Base-by-base conservation (phyloP, 2,113 vertebrate species). In the Xenopus borealis region DNA sequence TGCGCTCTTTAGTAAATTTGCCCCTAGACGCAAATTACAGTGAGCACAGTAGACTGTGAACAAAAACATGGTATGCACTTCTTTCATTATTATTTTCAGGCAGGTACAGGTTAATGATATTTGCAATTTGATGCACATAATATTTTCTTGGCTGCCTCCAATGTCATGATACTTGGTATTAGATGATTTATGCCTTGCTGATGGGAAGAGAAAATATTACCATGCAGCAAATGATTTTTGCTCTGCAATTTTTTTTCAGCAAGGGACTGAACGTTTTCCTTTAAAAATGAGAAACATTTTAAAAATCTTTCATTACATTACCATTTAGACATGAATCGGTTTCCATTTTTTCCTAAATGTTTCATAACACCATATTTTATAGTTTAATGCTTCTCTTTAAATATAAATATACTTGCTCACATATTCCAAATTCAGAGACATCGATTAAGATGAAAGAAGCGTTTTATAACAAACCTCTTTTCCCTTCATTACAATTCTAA, bases 401-500 rank as follows among this genome's bases (percentile, higher is more conserved):
- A 50, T 12, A 12, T 46, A 50, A 40, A 62, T 27, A 23, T 45
- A 19, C 61, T 44, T 40, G 33, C 33, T 40, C 33, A 40, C 33
- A 40, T 2, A 40, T 40, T 40, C 20, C 46, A 23, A 71, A 62
- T 74, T 12, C 16, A 30, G 12, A 64, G 65, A 16, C 13, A 30
- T 45, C 13, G 40, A 46, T 61, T 50, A 46, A 50, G 40, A 33
- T 27, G 44, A 33, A 17, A 27, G 23, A 27, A 33, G 10, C 19
- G 65, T 62, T 52, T 13, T 12, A 57, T 40, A 45, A 69, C 46
- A 52, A 52, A 75, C 44, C 18, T 19, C 52, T 75, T 19, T 40
- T n/a, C 16, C 55, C 67, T 67, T 68, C n/a, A 68, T 62, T 62
- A 46, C 46, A 50, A 13, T 68, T 68, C 46, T 58, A 23, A 62